Percentiles rank a stretch among this genome's conserved stretches.
These are phyloP conservation scores for Bombylius major DNA, from an alignment of 2,888 invertebrate genomes.

Conservation along the genomic window DNA sequence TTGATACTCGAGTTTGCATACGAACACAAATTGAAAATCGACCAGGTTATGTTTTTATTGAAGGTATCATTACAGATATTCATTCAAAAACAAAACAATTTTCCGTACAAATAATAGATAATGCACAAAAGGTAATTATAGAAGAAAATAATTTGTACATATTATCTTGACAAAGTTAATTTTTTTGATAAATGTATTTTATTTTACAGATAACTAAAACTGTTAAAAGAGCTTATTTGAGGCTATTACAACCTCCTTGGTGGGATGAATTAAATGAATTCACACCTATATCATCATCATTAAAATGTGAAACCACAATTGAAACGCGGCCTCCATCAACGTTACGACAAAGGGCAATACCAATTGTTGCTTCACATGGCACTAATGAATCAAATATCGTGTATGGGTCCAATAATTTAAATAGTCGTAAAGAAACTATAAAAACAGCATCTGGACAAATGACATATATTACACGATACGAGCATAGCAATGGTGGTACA, in stretches of 20 bases:
- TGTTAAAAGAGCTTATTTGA: slow-evolving; percentile 79
- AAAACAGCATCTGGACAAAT: neutral
- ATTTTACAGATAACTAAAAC: slow-evolving; percentile 28
- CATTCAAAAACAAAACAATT: slow-evolving; percentile 54
- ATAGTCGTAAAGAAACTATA: slow-evolving; percentile 5
- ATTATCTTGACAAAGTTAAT: neutral
- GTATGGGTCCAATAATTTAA: slow-evolving; percentile 5
- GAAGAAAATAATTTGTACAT: neutral
- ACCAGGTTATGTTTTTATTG: slow-evolving; percentile 65
- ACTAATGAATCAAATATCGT: slow-evolving; percentile 11
- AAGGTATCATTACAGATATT: slow-evolving; percentile 66
- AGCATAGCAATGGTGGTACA: slow-evolving; percentile 14
- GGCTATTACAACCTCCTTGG: slow-evolving; percentile 90
- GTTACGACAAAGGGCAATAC: neutral
- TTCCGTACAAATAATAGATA: slow-evolving; percentile 48
- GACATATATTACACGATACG: slow-evolving; percentile 23
- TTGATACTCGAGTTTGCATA: slow-evolving; percentile 73
- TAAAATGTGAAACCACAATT: slow-evolving; percentile 4
- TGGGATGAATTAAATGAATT: slow-evolving; percentile 82
- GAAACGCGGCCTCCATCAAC: slow-evolving; percentile 1
- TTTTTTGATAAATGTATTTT: neutral
- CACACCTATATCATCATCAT: slow-evolving; percentile 18
- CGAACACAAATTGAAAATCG: slow-evolving; percentile 49
- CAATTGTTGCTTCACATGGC: neutral
- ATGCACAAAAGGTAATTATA: slow-evolving; percentile 21